Evolutionary conservation across 2,797 vertebrate genomes (phyloP).

Genomic region (Otolemur crassicaudatus): DNA sequence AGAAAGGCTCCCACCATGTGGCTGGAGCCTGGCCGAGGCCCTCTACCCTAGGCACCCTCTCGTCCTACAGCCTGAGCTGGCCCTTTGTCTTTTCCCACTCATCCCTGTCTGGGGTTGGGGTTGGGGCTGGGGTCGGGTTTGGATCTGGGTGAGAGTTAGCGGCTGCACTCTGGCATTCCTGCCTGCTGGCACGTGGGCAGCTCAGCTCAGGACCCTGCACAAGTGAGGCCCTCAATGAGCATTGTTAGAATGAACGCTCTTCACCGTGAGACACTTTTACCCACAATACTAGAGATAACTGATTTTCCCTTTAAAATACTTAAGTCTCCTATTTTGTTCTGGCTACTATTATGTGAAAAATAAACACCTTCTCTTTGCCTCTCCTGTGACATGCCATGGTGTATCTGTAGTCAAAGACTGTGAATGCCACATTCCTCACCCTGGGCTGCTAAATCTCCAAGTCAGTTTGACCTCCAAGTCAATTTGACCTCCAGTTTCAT

Average conservation of each 20-base stretch:
- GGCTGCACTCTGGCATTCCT: not conserved
- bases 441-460: not conserved
- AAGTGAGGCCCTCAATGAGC: not conserved
- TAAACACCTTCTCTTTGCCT: not conserved
- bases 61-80: fast-evolving
- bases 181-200: too few relatives aligned
- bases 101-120: too few relatives aligned
- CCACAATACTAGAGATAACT: fast-evolving
- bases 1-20: not conserved
- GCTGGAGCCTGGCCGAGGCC: too few relatives aligned
- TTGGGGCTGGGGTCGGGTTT: too few relatives aligned
- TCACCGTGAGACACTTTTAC: fast-evolving
- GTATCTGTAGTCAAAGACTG: not conserved
- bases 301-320: not conserved
- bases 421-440: too few relatives aligned
- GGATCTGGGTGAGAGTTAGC: too few relatives aligned
- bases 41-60: not conserved
- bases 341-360: not conserved
- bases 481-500: constrained; percentile 38
- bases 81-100: not conserved
- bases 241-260: not conserved
- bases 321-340: not conserved
- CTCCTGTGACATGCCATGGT: fast-evolving
- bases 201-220: not conserved
- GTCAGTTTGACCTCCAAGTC: constrained; percentile 33